Evolutionary conservation across 2,797 vertebrate species (phyloP), one percentile per base, ranked within the genome.

Genomic region (Syngnathus acus): DNA sequence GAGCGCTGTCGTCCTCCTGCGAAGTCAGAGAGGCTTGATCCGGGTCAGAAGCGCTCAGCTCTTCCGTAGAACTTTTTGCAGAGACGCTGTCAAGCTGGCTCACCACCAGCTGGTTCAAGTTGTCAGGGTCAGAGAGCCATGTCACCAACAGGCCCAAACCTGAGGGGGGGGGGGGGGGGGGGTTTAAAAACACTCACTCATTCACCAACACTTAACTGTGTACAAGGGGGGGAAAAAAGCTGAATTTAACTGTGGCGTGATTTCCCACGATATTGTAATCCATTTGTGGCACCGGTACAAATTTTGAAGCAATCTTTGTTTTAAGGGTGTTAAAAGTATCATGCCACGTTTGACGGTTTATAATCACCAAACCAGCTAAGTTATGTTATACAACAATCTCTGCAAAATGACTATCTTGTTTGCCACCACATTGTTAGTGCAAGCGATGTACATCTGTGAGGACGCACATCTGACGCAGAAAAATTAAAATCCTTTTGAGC

Each of bases 31-130:
- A 79, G 51, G 51, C 38, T 47, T 45, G 66, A 59, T 90, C 87
- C 1, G 47, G 69, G 68, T 89, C 85, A 0, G 73, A 84, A 13
- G 74, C 78, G 13, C 58, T 51, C 62, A 83, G 78, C 48, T 88
- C 86, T 57, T 84, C 83, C 53, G 48, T 66, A 0, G 78, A 84
- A 67, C 68, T 78, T 76, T 84, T 85, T 47, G 76, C 67, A 11
- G 79, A 70, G 37, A 67, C 73, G 10, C 58, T 74, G 75, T 89
- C 89, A 11, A 93, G 77, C 70, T 89, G 87, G 75, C 75, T 86
- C 74, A 92, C 85, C 70, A 92, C 81, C 79, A 92, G 78, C 77
- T 90, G 89, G 84, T 93, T 92, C 62, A 93, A 82, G 72, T 88
- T 91, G 85, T 92, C 88, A 0, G 91, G 90, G 72, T 92, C 86